Evolutionary conservation across 1,140 invertebrate genomes (phyloP).

Genomic region (Tachypleus tridentatus): DNA sequence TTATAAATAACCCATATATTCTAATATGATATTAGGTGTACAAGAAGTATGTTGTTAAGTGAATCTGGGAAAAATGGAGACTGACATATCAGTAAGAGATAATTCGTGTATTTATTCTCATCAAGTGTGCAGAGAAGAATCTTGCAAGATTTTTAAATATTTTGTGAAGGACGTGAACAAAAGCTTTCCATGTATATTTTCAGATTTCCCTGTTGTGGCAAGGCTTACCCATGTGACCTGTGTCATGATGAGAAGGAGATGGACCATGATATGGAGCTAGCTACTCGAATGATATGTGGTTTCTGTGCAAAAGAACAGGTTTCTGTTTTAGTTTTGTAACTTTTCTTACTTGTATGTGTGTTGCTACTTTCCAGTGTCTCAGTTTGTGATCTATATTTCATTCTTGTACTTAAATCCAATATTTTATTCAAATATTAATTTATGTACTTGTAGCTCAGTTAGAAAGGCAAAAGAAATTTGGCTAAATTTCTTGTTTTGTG

Average conservation of each 20-base stretch:
- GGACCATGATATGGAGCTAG: conserved; percentile 35
- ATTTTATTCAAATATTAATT: no score
- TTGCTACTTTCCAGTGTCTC: conserved; percentile 4
- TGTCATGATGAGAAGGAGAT: conserved; percentile 35
- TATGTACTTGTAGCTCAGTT: no score
- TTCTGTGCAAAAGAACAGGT: conserved; percentile 38
- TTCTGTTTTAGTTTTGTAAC: conserved; percentile 1
- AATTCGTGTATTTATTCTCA: no score
- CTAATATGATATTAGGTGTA: no score
- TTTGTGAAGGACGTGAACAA: background rate
- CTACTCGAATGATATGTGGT: conserved; percentile 37
- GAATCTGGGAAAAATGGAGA: background rate
- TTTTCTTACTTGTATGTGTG: background rate
- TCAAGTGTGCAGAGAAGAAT: no score
- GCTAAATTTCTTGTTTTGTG: no score
- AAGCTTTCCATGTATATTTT: conserved; percentile 6
- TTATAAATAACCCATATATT: no score
- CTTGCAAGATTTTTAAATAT: background rate
- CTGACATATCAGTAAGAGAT: background rate
- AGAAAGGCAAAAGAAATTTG: no score
- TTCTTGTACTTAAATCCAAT: no score
- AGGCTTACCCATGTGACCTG: conserved; percentile 36
- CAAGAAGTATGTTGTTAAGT: no score
- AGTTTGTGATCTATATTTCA: background rate
- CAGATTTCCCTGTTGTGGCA: conserved; percentile 38